Conservation (phyloP, 2,797 vertebrate genomes). For the Potorous gilbertii region DNA sequence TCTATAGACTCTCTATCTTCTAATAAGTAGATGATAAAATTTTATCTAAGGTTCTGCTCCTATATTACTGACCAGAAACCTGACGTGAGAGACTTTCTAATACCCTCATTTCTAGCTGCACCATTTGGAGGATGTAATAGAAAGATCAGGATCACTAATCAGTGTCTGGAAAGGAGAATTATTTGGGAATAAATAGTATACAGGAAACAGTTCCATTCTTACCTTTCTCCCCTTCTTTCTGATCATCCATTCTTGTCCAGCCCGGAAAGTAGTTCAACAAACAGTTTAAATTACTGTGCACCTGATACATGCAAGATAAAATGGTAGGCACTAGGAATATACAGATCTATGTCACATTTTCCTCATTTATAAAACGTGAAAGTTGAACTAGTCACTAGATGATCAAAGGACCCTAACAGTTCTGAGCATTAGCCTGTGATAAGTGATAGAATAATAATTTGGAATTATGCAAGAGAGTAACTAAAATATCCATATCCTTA, state of each 20-base stretch:
- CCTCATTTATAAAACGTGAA: neutral
- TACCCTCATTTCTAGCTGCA: neutral
- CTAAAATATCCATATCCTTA: neutral
- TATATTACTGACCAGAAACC: neutral
- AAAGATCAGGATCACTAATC: neutral
- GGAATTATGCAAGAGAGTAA: neutral
- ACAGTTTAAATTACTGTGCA: neutral
- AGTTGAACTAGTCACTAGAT: neutral
- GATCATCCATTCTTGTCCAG: neutral
- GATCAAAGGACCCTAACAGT: neutral
- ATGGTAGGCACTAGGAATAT: neutral
- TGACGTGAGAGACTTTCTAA: neutral
- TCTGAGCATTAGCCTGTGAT: neutral
- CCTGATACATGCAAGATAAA: neutral
- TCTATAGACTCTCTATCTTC: neutral
- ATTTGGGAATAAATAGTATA: neutral
- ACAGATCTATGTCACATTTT: neutral
- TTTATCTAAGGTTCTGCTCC: conserved; percentile 23
- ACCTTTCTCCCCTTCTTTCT: neutral
- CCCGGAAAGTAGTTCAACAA: neutral
- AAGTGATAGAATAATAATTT: neutral
- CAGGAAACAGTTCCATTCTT: neutral
- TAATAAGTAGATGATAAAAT: conserved; percentile 34
- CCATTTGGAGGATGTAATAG: neutral
- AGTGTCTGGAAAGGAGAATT: neutral